Percentiles rank a stretch among this genome's conserved stretches.
phyloP scores from a whole-genome alignment of 2,113 vertebrate species.

The Taxidea taxus region DNA sequence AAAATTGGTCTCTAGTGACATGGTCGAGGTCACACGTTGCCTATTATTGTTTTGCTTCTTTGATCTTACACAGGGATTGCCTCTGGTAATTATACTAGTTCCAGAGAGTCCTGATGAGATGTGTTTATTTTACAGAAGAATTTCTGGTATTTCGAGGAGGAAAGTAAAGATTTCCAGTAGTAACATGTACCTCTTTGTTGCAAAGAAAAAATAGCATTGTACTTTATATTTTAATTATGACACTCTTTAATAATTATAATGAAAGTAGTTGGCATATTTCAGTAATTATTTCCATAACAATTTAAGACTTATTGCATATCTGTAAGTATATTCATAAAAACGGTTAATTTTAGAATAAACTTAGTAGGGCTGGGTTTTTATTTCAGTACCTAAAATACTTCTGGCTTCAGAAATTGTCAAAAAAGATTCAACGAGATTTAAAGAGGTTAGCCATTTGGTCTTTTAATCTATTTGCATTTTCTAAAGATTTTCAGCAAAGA shows the following conservation, averaged over 20 bases:
- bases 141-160: conserved; percentile 81
- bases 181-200: conserved; percentile 51
- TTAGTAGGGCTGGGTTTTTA: conserved; percentile 15
- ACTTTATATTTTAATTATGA: conserved; percentile 29
- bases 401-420: conserved; percentile 13
- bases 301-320: not conserved
- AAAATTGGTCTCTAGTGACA: conserved; percentile 73
- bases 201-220: conserved; percentile 31
- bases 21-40: conserved; percentile 62
- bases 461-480: conserved; percentile 49
- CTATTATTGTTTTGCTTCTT: conserved; percentile 71
- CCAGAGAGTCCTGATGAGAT: conserved; percentile 68
- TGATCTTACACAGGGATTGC: conserved; percentile 74
- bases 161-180: conserved; percentile 72
- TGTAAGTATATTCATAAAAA: conserved; percentile 7
- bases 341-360: conserved; percentile 29
- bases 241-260: not conserved
- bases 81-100: conserved; percentile 76
- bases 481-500: conserved; percentile 10
- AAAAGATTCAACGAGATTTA: conserved; percentile 13
- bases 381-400: conserved; percentile 34
- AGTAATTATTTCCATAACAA: not conserved
- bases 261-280: conserved; percentile 1
- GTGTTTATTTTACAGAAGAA: conserved; percentile 84
- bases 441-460: conserved; percentile 19